A percentile compares a stretch with the other conserved stretches of the same genome.
Conservation (phyloP, 2,888 invertebrate species). For the Loripinus fragilis region DNA sequence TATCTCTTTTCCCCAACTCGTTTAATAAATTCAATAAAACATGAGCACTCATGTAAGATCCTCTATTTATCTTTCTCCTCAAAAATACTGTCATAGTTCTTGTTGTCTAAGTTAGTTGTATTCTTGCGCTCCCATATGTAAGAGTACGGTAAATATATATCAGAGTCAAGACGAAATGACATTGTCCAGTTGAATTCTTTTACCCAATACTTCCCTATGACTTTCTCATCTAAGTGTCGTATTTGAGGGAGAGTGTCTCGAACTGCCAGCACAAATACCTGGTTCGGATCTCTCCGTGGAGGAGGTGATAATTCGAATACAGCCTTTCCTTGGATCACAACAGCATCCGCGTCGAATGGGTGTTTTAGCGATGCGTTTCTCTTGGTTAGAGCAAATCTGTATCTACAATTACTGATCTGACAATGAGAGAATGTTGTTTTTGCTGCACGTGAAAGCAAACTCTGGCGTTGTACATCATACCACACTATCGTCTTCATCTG, state of each 20-base stretch:
- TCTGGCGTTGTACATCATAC: slow-evolving; percentile 18
- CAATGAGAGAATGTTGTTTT: not conserved
- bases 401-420: slow-evolving; percentile 10
- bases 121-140: not conserved
- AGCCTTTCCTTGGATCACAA: slow-evolving; percentile 17
- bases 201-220: not conserved
- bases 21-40: no score
- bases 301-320: not conserved
- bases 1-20: no score
- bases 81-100: not conserved
- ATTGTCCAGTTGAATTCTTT: slow-evolving; percentile 46
- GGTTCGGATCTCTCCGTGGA: not conserved
- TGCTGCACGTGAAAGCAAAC: not conserved
- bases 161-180: slow-evolving; percentile 42
- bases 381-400: not conserved
- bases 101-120: not conserved
- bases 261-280: slow-evolving; percentile 33
- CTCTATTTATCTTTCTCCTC: not conserved
- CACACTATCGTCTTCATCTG: slow-evolving; percentile 25
- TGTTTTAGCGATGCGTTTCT: not conserved
- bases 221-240: not conserved
- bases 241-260: slow-evolving; percentile 5
- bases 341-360: slow-evolving; percentile 22
- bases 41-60: no score
- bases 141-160: slow-evolving; percentile 12